phyloP scores from a whole-genome alignment of 1,140 invertebrate genomes.

The Bombus vancouverensis region DNA sequence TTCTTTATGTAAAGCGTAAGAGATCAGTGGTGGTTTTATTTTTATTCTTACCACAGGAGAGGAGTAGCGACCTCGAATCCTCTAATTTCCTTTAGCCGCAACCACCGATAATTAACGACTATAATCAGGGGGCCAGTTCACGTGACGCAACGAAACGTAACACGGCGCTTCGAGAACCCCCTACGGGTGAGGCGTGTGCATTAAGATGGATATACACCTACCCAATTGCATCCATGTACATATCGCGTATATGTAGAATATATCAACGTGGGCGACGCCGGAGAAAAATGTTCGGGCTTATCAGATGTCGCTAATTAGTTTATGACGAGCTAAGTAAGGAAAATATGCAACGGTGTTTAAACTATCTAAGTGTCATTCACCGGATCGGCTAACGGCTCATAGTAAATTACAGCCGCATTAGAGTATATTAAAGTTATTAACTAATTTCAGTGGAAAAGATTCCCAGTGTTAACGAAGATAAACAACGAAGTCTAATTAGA shows the following conservation, averaged over 20 bases:
- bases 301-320: constrained; percentile 58
- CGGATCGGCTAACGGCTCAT: constrained; percentile 6
- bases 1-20: not conserved
- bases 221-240: not conserved
- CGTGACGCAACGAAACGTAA: constrained; percentile 62
- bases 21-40: constrained; percentile 45
- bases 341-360: constrained; percentile 19
- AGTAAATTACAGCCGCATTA: constrained; percentile 21
- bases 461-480: constrained; percentile 9
- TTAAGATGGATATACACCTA: constrained; percentile 48
- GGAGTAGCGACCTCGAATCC: constrained; percentile 58
- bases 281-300: constrained; percentile 39
- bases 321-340: constrained; percentile 28
- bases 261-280: not conserved
- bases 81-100: constrained; percentile 64
- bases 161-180: constrained; percentile 26
- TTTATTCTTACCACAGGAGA: constrained; percentile 42
- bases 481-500: constrained; percentile 19
- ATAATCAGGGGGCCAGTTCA: constrained; percentile 60
- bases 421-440: constrained; percentile 35
- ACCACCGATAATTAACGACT: constrained; percentile 68
- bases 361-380: constrained; percentile 10
- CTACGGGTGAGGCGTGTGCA: constrained; percentile 14
- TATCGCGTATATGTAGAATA: not conserved
- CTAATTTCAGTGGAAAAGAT: constrained; percentile 25